phyloP scores from a whole-genome alignment of 2,113 vertebrate genomes.

The Lamprotornis superbus region DNA sequence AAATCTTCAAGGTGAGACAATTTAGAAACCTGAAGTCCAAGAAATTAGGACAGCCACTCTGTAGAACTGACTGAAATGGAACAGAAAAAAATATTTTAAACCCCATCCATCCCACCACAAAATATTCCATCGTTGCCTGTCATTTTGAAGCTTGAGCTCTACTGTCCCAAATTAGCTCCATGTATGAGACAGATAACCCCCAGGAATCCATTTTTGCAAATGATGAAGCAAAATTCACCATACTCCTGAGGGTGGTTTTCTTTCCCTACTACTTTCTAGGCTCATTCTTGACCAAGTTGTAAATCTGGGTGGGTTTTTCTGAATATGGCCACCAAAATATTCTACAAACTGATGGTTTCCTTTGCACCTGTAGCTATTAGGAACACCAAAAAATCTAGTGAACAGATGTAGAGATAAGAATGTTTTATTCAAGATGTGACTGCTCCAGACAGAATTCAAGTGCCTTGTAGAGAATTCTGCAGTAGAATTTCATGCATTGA shows the following conservation, averaged over 20 bases:
- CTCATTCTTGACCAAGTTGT: neutral
- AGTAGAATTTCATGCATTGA: neutral
- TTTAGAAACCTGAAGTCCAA: neutral
- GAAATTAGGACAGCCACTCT: neutral
- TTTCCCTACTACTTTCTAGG: neutral
- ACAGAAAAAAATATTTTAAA: neutral
- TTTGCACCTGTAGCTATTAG: neutral
- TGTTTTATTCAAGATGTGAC: fast-evolving
- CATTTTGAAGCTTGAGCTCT: neutral
- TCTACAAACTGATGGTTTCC: neutral
- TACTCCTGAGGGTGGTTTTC: neutral
- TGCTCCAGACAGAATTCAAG: neutral
- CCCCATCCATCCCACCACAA: neutral
- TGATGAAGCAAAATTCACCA: neutral
- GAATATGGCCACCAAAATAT: neutral
- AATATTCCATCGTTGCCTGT: neutral
- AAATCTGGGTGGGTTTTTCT: neutral
- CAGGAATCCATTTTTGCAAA: neutral
- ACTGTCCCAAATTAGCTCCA: neutral
- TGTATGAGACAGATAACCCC: neutral
- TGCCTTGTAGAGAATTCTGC: neutral
- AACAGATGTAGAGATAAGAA: neutral
- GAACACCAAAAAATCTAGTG: neutral
- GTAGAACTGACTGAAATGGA: neutral
- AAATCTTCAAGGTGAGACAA: neutral